A percentile compares a stretch with the other conserved stretches of the same genome.
These are phyloP conservation scores for Cistogaster globosa DNA, from an alignment of 2,888 invertebrate species.

Conservation along the genomic window DNA sequence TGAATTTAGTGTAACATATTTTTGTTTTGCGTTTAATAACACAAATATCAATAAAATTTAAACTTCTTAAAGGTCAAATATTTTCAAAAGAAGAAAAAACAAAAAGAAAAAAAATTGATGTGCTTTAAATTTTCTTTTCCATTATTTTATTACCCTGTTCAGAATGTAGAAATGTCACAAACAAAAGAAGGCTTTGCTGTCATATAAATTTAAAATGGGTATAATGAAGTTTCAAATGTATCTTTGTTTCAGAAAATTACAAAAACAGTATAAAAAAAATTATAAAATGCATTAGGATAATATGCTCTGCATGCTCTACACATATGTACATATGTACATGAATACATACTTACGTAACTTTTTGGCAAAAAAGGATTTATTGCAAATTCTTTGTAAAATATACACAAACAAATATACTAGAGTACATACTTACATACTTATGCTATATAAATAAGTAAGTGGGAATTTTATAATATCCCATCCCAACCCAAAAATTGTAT, in stretches of 20 bases:
- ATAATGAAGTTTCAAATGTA: constrained; percentile 18
- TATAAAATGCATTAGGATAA: constrained; percentile 9
- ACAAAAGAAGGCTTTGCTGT: constrained; percentile 66
- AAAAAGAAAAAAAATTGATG: not conserved
- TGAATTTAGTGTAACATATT: constrained; percentile 2
- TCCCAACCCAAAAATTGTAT: constrained; percentile 30
- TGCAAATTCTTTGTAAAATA: constrained; percentile 43
- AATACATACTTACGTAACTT: not conserved
- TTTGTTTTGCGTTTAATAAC: not conserved
- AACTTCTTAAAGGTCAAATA: constrained; percentile 36
- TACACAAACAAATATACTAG: not conserved
- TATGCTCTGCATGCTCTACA: too few relatives aligned
- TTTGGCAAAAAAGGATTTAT: constrained; percentile 61
- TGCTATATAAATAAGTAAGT: not conserved
- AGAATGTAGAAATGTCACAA: constrained; percentile 24
- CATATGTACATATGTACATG: too few relatives aligned
- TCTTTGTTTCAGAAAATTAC: not conserved
- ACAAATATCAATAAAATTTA: constrained; percentile 48
- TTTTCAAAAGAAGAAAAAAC: not conserved
- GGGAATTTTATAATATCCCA: not conserved
- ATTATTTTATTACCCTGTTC: constrained; percentile 28
- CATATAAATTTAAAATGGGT: constrained; percentile 63
- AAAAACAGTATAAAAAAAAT: not conserved
- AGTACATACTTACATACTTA: not conserved
- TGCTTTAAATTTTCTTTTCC: constrained; percentile 35